Evolutionary conservation across 1,140 invertebrate genomes (phyloP).

Genomic region (Papilio aristodemus): DNA sequence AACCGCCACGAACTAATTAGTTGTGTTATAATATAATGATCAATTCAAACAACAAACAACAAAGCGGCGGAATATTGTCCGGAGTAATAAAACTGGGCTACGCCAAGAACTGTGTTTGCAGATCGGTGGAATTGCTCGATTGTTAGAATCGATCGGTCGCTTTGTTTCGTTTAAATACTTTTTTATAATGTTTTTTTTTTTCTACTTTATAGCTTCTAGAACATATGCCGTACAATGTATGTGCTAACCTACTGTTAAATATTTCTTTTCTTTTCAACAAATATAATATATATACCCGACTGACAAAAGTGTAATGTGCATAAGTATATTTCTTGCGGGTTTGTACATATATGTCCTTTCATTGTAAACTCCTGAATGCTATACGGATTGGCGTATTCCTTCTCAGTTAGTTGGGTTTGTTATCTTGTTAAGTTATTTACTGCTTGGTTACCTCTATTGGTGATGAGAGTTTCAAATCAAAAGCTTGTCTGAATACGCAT

Average conservation of each 20-base stretch:
- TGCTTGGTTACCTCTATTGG: no score
- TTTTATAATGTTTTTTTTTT: neutral
- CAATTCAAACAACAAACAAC: neutral
- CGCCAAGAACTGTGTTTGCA: neutral
- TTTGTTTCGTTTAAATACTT: conserved; percentile 10
- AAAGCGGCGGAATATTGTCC: conserved; percentile 13
- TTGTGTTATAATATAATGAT: neutral
- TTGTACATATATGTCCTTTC: no score
- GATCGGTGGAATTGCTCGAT: conserved; percentile 14
- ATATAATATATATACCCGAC: no score
- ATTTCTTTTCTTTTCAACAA: no score
- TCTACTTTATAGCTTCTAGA: neutral
- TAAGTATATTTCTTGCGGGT: no score
- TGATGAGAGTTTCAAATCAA: no score
- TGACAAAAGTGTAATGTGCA: no score
- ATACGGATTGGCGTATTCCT: no score
- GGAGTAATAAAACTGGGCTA: conserved; percentile 26
- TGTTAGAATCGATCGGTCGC: neutral
- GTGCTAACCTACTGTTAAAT: neutral
- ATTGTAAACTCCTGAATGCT: no score
- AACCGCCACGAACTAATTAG: conserved; percentile 23
- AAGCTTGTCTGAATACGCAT: no score
- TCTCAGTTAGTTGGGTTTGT: no score
- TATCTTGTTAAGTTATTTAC: no score
- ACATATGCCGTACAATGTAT: neutral